Conservation (phyloP, 2,888 invertebrate species). For the Microctonus hyperodae region DNA sequence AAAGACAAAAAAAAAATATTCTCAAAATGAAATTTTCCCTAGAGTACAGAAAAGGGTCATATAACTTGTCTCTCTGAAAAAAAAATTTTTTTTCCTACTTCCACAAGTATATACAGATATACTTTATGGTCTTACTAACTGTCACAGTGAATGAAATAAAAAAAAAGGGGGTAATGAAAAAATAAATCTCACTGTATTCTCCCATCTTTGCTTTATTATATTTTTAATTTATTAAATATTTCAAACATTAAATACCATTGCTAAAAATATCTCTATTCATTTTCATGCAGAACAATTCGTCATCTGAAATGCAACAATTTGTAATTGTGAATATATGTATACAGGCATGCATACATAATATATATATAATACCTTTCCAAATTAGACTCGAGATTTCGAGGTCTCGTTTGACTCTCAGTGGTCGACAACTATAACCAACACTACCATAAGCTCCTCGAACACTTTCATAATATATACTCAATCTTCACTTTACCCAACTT, state of each 20-base stretch:
- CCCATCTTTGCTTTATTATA: neutral
- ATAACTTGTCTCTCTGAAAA: neutral
- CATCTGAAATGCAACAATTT: too few relatives aligned
- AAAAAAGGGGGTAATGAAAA: neutral
- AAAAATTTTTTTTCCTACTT: neutral
- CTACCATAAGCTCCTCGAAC: neutral
- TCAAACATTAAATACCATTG: neutral
- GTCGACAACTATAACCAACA: conserved; percentile 11
- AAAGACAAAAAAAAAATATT: neutral
- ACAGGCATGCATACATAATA: too few relatives aligned
- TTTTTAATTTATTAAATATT: neutral
- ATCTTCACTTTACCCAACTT: conserved; percentile 20
- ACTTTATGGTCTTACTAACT: neutral
- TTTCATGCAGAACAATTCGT: too few relatives aligned
- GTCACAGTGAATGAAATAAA: neutral
- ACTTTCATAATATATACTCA: neutral
- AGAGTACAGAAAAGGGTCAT: neutral
- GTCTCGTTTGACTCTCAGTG: conserved; percentile 3
- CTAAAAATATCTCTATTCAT: neutral
- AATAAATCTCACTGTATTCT: neutral
- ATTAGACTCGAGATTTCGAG: conserved; percentile 8
- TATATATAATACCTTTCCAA: neutral
- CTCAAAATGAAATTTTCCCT: neutral
- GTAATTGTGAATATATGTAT: neutral
- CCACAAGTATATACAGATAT: neutral